Base-by-base conservation (phyloP, 2,888 invertebrate species). In the Meiosimyza decipiens region DNA sequence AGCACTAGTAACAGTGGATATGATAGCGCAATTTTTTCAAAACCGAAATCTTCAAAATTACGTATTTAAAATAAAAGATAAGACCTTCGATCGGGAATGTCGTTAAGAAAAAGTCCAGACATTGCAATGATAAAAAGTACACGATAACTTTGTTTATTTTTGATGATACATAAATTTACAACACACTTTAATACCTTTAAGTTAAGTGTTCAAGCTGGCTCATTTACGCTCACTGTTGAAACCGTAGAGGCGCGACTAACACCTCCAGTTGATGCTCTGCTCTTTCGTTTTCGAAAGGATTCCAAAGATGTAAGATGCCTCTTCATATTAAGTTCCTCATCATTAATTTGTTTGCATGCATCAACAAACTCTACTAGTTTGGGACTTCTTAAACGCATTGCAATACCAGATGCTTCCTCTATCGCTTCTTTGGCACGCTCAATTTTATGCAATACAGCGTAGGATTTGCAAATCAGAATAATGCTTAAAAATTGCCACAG, bases 401-500 rank as follows among this genome's bases (percentile, higher is more conserved):
- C 83, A 66, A 84, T 74, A 0, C n/a, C 33, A 15, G 74, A 77
- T 15, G 84, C 83, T 7, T 74, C 77, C 3, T 80, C 79, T 2
- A 85, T 75, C 0, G 79, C 80, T 6, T 83, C 83, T n/a, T 79
- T 79, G 68, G 81, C 80, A 1, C 82, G 82, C 65, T 85, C 85
- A 28, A 81, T 80, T 71, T 84, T 84, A 62, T 81, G 81, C 5
- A 84, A 79, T 1, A 82, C 77, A 0, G 84, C 83, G 71, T 85
- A 81, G 4, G 83, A 79, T 66, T 85, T 84, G 47, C 81, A 81
- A 70, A 81, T 77, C 11, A 82, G 13, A 78, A 85, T 79, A 3
- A 79, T 77, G 64, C 82, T 79, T 0, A 84, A 75, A 16, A 85
- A 83, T 22, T 79, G 77, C 85, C 85, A 85, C 13, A 84, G 77